These are phyloP conservation scores for Phoxinus dragarum DNA, from an alignment of 2,797 vertebrate species.

Conservation along the genomic window DNA sequence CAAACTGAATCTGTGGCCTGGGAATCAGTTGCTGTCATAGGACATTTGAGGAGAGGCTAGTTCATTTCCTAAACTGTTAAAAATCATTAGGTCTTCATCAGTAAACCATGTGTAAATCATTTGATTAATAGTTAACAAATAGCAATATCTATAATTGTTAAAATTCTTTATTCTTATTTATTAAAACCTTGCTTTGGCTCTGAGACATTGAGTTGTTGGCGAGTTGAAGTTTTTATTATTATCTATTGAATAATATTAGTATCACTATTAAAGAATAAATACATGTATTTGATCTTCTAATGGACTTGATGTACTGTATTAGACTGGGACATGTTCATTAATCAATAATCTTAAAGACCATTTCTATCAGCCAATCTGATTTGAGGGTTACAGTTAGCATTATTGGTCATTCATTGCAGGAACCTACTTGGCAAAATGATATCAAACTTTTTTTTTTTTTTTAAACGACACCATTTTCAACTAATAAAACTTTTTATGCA, in stretches of 20 bases:
- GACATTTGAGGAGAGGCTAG: background rate
- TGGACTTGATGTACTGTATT: background rate
- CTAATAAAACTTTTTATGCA: too few relatives aligned
- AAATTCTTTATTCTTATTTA: background rate
- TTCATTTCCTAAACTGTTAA: background rate
- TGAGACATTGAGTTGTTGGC: background rate
- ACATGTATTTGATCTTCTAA: background rate
- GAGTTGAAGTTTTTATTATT: background rate
- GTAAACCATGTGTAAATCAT: background rate
- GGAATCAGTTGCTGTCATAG: constrained; percentile 9
- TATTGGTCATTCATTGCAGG: background rate
- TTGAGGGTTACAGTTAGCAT: background rate
- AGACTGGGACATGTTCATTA: background rate
- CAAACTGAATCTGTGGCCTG: constrained; percentile 18
- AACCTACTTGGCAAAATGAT: background rate
- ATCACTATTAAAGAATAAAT: background rate
- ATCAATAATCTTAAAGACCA: background rate
- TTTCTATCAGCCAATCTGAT: background rate
- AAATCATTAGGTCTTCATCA: constrained; percentile 26
- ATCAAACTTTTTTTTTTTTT: background rate
- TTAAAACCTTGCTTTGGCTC: background rate
- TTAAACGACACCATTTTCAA: too few relatives aligned
- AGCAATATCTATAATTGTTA: background rate
- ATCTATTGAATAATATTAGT: background rate
- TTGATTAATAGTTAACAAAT: background rate